Conservation (phyloP, 2,797 vertebrate genomes). For the Otolemur crassicaudatus region DNA sequence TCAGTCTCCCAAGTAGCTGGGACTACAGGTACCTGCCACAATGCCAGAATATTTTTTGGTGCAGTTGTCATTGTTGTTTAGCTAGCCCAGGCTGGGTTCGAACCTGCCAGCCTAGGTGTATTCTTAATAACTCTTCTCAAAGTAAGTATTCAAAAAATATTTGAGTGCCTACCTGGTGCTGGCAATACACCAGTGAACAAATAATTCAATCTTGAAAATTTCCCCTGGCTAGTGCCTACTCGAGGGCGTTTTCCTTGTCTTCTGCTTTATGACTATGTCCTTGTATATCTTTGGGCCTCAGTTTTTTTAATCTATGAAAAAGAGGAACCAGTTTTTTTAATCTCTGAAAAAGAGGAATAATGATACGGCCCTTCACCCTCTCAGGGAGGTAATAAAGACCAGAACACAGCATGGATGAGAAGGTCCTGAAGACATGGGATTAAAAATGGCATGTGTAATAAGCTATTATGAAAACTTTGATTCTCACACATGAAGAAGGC, state of each 20-base stretch:
- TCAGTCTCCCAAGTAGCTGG: too few relatives aligned
- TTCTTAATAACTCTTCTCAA: background rate
- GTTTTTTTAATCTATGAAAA: background rate
- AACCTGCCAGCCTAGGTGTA: background rate
- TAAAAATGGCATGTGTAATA: background rate
- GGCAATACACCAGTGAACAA: background rate
- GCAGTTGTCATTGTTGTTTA: too few relatives aligned
- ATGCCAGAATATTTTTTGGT: too few relatives aligned
- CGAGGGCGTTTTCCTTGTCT: background rate
- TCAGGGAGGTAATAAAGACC: background rate
- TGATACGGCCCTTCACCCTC: background rate
- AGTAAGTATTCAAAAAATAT: conserved; percentile 5
- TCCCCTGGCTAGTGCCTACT: background rate
- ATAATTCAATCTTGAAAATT: conserved; percentile 3
- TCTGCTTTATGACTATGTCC: background rate
- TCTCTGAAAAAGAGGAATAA: background rate
- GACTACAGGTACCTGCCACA: too few relatives aligned
- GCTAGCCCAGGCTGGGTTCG: too few relatives aligned
- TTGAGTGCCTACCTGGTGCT: background rate
- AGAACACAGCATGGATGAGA: background rate
- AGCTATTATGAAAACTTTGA: background rate
- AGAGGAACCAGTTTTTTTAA: background rate
- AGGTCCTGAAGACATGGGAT: background rate
- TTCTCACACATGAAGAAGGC: conserved; percentile 9
- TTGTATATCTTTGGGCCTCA: background rate